A percentile compares a stretch with the other conserved stretches of the same genome.
phyloP scores from a whole-genome alignment of 2,113 vertebrate genomes.

The Petromus typicus region DNA sequence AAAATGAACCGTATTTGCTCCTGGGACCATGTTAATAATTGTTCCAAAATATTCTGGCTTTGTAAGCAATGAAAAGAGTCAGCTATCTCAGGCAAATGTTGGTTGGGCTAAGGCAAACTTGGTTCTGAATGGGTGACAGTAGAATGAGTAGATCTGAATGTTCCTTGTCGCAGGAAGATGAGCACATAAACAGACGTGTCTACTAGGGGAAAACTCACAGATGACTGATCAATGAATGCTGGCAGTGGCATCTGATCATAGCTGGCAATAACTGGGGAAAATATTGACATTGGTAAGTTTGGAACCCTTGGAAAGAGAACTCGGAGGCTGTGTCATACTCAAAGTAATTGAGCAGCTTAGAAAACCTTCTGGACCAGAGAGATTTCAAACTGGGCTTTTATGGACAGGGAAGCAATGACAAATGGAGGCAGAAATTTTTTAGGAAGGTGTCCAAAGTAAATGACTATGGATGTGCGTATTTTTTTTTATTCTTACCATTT shows the following conservation, averaged over 20 bases:
- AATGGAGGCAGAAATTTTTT: slow-evolving; percentile 22
- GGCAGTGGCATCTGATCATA: slow-evolving; percentile 25
- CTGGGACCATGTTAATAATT: background rate
- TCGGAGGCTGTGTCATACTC: background rate
- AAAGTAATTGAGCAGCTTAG: background rate
- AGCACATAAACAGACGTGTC: slow-evolving; percentile 42
- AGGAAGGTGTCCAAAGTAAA: slow-evolving; percentile 47
- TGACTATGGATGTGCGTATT: background rate
- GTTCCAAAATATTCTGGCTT: slow-evolving; percentile 21
- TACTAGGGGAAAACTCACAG: slow-evolving; percentile 39
- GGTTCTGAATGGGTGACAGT: slow-evolving; percentile 35
- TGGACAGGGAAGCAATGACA: background rate
- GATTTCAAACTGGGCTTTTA: background rate
- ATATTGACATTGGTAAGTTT: slow-evolving; percentile 57
- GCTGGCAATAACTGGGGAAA: slow-evolving; percentile 60
- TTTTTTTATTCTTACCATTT: background rate
- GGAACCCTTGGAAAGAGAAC: background rate
- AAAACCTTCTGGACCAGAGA: background rate
- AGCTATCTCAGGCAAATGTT: slow-evolving; percentile 42
- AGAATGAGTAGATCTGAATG: slow-evolving; percentile 64
- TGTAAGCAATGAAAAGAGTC: slow-evolving; percentile 16
- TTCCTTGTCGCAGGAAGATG: slow-evolving; percentile 44
- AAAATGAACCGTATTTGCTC: slow-evolving; percentile 21
- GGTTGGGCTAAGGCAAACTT: slow-evolving; percentile 66
- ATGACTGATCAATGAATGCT: slow-evolving; percentile 58